Conservation (phyloP, 2,888 invertebrate species). For the Agrochola macilenta region DNA sequence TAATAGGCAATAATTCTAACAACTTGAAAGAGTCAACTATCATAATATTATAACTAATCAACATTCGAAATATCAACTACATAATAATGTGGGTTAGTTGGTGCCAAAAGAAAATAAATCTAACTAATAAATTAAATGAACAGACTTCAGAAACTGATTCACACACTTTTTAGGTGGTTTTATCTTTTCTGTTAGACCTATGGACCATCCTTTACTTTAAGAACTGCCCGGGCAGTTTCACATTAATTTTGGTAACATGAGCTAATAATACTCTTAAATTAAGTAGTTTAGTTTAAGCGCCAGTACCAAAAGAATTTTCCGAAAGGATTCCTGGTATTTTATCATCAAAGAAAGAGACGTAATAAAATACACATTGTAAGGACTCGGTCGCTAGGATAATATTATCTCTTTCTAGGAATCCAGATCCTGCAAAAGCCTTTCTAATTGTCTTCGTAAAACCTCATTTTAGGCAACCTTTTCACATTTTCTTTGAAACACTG, state of each 20-base stretch:
- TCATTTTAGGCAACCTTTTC: background rate
- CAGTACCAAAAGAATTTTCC: background rate
- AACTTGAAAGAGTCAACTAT: constrained; percentile 10
- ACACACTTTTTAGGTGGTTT: background rate
- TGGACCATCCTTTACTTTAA: background rate
- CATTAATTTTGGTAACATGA: background rate
- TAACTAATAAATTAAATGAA: constrained; percentile 19
- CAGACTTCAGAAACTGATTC: background rate
- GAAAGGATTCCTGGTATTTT: constrained; percentile 11
- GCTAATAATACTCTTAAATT: background rate
- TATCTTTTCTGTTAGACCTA: background rate
- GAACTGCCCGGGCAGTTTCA: background rate
- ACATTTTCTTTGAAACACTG: background rate
- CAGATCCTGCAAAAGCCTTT: background rate
- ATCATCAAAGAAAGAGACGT: constrained; percentile 8
- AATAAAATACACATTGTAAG: constrained; percentile 6
- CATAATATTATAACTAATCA: background rate
- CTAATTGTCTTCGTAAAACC: background rate
- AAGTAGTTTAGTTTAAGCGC: too few relatives aligned
- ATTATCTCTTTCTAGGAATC: constrained; percentile 6
- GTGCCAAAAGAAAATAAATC: background rate
- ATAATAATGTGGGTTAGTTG: background rate
- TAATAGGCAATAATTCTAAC: constrained; percentile 9
- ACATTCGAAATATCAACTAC: background rate
- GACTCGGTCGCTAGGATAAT: background rate